These are phyloP conservation scores for Seira sanloemensis DNA, from an alignment of 2,888 invertebrate species.

Conservation along the genomic window DNA sequence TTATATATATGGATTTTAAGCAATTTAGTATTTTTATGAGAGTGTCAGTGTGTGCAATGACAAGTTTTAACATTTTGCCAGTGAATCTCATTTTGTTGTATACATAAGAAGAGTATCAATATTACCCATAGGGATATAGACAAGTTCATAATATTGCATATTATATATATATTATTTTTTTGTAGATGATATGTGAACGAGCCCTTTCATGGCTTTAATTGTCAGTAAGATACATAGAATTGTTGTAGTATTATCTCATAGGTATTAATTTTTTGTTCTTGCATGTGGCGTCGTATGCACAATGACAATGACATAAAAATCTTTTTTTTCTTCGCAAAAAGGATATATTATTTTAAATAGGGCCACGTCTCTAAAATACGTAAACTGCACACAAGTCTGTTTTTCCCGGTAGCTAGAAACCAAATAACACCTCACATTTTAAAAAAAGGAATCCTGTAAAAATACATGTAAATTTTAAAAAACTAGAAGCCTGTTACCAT, in stretches of 20 bases:
- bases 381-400: background rate
- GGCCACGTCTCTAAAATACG: background rate
- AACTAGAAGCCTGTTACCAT: background rate
- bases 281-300: background rate
- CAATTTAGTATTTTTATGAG: constrained; percentile 7
- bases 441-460: background rate
- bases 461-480: background rate
- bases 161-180: constrained; percentile 23
- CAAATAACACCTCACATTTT: background rate
- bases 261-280: background rate
- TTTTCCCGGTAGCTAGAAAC: background rate
- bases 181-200: constrained; percentile 20
- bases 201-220: background rate
- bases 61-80: constrained; percentile 63
- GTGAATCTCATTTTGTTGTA: constrained; percentile 51
- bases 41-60: constrained; percentile 60
- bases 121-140: too few relatives aligned
- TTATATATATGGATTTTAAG: constrained; percentile 14
- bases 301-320: background rate
- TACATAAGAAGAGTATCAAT: constrained; percentile 24
- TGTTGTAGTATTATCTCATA: too few relatives aligned
- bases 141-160: too few relatives aligned
- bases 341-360: background rate
- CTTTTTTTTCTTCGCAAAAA: background rate
- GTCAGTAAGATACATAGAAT: background rate